These are phyloP conservation scores for Ichneumoninae sp. DNA, from an alignment of 2,888 invertebrate genomes.

Conservation along the genomic window DNA sequence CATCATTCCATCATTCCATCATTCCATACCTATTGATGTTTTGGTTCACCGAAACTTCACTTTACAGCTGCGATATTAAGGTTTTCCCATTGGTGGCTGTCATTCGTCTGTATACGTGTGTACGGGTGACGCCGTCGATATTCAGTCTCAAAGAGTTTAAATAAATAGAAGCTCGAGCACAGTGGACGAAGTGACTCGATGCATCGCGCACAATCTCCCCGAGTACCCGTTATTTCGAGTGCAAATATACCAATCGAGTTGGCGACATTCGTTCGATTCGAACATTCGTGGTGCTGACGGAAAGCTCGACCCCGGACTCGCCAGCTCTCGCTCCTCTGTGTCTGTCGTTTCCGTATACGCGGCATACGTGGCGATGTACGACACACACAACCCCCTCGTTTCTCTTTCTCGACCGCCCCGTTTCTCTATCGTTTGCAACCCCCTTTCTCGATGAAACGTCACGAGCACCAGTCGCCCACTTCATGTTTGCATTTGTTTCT, in stretches of 20 bases:
- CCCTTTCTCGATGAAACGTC: slow-evolving; percentile 38
- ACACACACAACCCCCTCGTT: neutral
- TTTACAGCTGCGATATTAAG: neutral
- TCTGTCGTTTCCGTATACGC: neutral
- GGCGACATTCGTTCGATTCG: slow-evolving; percentile 12
- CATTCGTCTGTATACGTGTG: slow-evolving; percentile 9
- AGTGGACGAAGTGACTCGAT: slow-evolving; percentile 46
- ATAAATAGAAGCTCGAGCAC: slow-evolving; percentile 52
- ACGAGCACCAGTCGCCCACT: slow-evolving; percentile 28
- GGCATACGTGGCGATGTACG: neutral
- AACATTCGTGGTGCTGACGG: neutral
- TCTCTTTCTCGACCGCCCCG: slow-evolving; percentile 27
- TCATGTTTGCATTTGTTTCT: slow-evolving; percentile 62
- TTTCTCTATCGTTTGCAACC: slow-evolving; percentile 23
- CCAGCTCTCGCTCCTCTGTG: neutral
- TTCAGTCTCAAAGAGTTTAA: slow-evolving; percentile 40
- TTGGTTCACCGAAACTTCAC: neutral
- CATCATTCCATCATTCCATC: too few relatives aligned
- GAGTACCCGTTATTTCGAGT: slow-evolving; percentile 53
- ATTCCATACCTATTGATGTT: neutral
- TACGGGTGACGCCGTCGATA: slow-evolving; percentile 22
- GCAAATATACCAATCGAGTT: slow-evolving; percentile 60
- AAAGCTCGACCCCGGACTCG: slow-evolving; percentile 22
- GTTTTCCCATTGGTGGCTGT: neutral
- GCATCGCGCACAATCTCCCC: slow-evolving; percentile 32